A percentile compares a stretch with the other conserved stretches of the same genome.
These are phyloP conservation scores for Hypomecis punctinalis DNA, from an alignment of 2,888 invertebrate genomes.

Conservation along the genomic window DNA sequence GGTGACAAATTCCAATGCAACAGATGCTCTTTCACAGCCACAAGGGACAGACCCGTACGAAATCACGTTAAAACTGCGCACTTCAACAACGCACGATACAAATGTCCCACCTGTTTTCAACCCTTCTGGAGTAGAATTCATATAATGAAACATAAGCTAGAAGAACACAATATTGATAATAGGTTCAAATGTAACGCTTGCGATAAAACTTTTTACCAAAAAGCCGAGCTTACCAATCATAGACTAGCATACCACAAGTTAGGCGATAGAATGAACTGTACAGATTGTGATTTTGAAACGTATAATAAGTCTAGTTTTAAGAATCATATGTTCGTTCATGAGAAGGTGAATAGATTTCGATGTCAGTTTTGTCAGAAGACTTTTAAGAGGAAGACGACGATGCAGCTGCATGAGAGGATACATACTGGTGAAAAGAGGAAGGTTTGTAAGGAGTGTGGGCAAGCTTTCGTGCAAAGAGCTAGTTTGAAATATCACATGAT, in stretches of 20 bases:
- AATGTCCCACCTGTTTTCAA: conserved; percentile 2
- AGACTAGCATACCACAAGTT: conserved; percentile 13
- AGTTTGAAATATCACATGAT: conserved; percentile 49
- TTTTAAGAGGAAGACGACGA: conserved; percentile 4
- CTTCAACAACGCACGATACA: not conserved
- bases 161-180: conserved; percentile 15
- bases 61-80: not conserved
- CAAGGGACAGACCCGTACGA: not conserved
- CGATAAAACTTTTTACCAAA: not conserved
- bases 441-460: conserved; percentile 41
- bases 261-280: conserved; percentile 13
- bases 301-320: not conserved
- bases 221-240: not conserved
- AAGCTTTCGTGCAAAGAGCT: conserved; percentile 50
- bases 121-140: not conserved
- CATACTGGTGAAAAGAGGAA: conserved; percentile 37
- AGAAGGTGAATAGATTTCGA: conserved; percentile 9
- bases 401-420: conserved; percentile 25
- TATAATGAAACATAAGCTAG: conserved; percentile 52
- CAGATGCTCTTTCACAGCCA: not conserved
- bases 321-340: conserved; percentile 20
- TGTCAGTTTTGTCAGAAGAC: conserved; percentile 25
- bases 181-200: conserved; percentile 25
- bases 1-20: conserved; percentile 1
- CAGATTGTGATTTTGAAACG: conserved; percentile 6